Percentiles rank a stretch among this genome's conserved stretches.
Evolutionary conservation across 2,888 invertebrate species (phyloP).

Genomic region (Hyalella azteca): DNA sequence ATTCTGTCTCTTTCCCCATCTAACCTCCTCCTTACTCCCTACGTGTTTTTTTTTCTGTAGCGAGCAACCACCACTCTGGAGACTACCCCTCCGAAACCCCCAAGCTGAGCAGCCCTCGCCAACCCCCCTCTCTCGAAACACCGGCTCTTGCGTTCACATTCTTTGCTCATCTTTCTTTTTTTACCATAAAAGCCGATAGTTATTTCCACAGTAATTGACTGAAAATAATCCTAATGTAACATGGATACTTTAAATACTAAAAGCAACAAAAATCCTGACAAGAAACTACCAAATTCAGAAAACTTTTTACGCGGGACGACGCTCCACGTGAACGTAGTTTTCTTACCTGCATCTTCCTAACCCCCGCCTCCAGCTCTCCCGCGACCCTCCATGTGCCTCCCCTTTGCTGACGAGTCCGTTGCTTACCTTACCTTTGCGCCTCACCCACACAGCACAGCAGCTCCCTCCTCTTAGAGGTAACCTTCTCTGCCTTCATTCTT

Average conservation of each 20-base stretch:
- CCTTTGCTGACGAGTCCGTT: constrained; percentile 23
- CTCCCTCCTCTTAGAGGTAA: too few species aligned
- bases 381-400: constrained; percentile 26
- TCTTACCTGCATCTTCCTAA: constrained; percentile 36
- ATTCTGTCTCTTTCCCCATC: constrained; percentile 15
- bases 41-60: constrained; percentile 20
- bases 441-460: not conserved
- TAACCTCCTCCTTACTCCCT: not conserved
- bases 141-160: constrained; percentile 17
- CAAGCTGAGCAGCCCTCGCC: not conserved
- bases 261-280: too few species aligned
- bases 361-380: constrained; percentile 30
- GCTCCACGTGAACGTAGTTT: not conserved
- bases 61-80: constrained; percentile 22
- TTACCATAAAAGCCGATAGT: too few species aligned
- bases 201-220: too few species aligned
- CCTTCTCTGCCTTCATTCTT: too few species aligned
- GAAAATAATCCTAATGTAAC: too few species aligned
- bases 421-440: constrained; percentile 21
- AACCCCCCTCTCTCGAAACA: not conserved
- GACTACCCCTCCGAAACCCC: constrained; percentile 24
- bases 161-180: too few species aligned
- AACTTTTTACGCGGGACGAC: too few species aligned
- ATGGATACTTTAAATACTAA: too few species aligned
- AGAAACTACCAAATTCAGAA: too few species aligned